Evolutionary conservation across 2,888 invertebrate genomes (phyloP).

Genomic region (Sinotaia quadrata): DNA sequence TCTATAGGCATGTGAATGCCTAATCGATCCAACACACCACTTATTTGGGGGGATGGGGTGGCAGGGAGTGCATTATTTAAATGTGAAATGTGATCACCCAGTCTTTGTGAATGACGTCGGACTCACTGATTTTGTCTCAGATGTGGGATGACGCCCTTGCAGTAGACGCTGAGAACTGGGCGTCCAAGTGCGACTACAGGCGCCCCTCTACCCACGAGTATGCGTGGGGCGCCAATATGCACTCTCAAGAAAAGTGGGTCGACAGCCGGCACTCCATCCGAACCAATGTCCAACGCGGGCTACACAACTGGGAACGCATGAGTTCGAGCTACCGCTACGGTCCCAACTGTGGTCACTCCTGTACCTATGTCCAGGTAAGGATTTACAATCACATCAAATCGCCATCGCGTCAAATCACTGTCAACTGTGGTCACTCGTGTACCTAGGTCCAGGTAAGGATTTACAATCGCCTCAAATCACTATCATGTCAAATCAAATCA

Average conservation of each 20-base stretch:
- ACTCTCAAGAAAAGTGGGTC: conserved; percentile 21
- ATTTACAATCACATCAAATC: too few species aligned
- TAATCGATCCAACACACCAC: too few species aligned
- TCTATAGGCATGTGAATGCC: too few species aligned
- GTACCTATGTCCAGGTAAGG: conserved; percentile 27
- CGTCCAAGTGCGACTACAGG: conserved; percentile 39
- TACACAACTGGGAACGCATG: conserved; percentile 38
- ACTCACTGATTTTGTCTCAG: conserved; percentile 10
- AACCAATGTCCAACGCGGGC: conserved; percentile 27
- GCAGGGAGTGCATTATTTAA: too few species aligned
- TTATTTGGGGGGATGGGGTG: too few species aligned
- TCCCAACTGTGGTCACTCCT: conserved; percentile 38
- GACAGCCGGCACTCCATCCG: conserved; percentile 18
- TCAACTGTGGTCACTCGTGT: too few species aligned
- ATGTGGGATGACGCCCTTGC: conserved; percentile 33
- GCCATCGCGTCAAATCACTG: too few species aligned
- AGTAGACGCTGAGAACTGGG: conserved; percentile 31
- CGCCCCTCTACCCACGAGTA: conserved; percentile 31
- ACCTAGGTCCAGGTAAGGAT: too few species aligned
- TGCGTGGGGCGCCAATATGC: conserved; percentile 39
- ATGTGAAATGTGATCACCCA: too few species aligned
- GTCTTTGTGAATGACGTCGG: not conserved
- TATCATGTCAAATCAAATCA: too few species aligned
- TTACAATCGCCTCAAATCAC: too few species aligned
- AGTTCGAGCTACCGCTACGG: conserved; percentile 35